Evolutionary conservation across 2,888 invertebrate genomes (phyloP).

Genomic region (Prenolepis imparis): DNA sequence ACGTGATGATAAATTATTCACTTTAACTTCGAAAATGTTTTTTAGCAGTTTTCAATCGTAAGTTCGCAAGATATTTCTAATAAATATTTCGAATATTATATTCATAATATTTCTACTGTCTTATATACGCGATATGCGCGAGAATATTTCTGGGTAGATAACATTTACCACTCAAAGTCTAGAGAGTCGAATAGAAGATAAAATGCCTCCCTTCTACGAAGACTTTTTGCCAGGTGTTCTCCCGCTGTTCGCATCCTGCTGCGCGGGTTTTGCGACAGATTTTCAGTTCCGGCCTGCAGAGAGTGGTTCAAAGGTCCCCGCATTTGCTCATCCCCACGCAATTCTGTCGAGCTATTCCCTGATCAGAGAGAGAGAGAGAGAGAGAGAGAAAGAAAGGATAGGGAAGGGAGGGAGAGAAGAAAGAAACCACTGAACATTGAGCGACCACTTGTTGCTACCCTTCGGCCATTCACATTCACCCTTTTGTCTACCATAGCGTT

Average conservation of each 20-base stretch:
- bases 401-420: constrained; percentile 52
- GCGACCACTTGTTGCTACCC: constrained; percentile 84
- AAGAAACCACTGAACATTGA: constrained; percentile 62
- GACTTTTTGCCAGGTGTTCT: constrained; percentile 58
- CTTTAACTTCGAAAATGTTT: background rate
- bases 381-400: constrained; percentile 6
- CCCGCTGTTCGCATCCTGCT: constrained; percentile 46
- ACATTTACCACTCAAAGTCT: constrained; percentile 59
- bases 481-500: constrained; percentile 47
- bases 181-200: constrained; percentile 57
- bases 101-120: background rate
- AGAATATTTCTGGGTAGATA: constrained; percentile 18
- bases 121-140: background rate
- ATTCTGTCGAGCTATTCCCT: constrained; percentile 72
- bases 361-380: constrained; percentile 47
- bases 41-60: background rate
- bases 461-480: constrained; percentile 64
- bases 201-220: constrained; percentile 54
- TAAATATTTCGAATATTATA: constrained; percentile 34
- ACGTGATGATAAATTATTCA: background rate
- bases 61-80: constrained; percentile 29
- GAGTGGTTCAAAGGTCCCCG: constrained; percentile 79
- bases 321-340: constrained; percentile 72
- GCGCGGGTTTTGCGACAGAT: constrained; percentile 68
- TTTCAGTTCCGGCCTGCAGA: constrained; percentile 69